Conservation (phyloP, 1,140 invertebrate genomes). For the Metopolophium dirhodum region DNA sequence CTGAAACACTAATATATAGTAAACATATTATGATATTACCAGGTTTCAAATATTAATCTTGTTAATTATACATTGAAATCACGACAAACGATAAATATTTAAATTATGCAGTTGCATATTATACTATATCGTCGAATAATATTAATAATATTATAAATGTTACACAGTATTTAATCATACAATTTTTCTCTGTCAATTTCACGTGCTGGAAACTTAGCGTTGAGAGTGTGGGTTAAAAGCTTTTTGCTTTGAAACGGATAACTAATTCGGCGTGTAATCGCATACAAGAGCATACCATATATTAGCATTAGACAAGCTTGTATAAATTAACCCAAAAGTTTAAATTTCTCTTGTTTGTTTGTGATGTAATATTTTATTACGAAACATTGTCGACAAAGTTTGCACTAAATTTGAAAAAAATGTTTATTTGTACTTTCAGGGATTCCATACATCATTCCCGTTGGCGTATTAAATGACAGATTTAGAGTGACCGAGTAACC, state of each 20-base stretch:
- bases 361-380: background rate
- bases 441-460: background rate
- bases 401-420: background rate
- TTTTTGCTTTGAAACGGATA: slow-evolving; percentile 8
- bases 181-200: slow-evolving; percentile 14
- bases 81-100: background rate
- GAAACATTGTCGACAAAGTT: slow-evolving; percentile 4
- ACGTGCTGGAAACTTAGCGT: background rate
- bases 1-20: background rate
- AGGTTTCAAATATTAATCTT: background rate
- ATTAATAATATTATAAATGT: background rate
- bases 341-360: slow-evolving; percentile 2
- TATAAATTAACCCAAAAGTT: slow-evolving; percentile 38
- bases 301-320: slow-evolving; percentile 26
- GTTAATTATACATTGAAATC: background rate
- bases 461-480: background rate
- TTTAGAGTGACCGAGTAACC: background rate
- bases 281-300: background rate
- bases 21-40: background rate
- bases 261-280: slow-evolving; percentile 40
- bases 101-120: background rate
- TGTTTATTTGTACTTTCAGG: background rate
- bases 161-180: background rate
- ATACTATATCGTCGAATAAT: background rate
- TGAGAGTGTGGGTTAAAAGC: background rate